Base-by-base conservation (phyloP, 1,140 invertebrate species). In the Scaptomyza pallida region DNA sequence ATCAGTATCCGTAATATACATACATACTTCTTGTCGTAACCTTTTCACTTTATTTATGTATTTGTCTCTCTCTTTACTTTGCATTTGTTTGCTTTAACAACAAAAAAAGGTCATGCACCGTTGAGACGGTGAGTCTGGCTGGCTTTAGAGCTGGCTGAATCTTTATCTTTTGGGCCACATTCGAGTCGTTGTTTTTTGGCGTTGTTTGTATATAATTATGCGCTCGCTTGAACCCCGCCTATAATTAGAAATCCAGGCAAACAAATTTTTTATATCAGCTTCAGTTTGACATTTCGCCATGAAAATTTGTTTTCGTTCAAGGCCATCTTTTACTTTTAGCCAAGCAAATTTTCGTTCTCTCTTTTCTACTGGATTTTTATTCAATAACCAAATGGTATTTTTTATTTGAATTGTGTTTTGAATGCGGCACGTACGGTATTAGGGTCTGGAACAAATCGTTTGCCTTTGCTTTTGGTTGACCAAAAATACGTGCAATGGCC, bases 171-270 rank as follows among this genome's bases (percentile, higher is more conserved):
- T 43, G 37, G 47, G 57, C 64, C 61, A 72, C 52, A 72, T 52
- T 78, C 13, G 37, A 45, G n/a, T 43, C n/a, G n/a, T 54, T 56
- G 21, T 33, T 47, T 17, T 57, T 51, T 35, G n/a, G n/a, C n/a
- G n/a, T n/a, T 85, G 77, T 86, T 74, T 80, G 69, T 80, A 80
- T 86, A 85, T 85, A 85, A 85, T 85, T 85, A 86, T 85, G 77
- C 73, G 71, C 64, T 60, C 57, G 72, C 80, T 63, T 75, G 75
- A 44, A 13, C 52, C 64, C 65, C 60, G 73, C 37, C 72, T 72
- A 86, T 74, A 80, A 86, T 86, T 85, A 83, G 75, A 83, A 75
- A 68, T 50, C 59, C 51, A 80, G 68, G 60, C 59, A 48, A 69
- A 72, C 71, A 56, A 69, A 63, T 60, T 15, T 63, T 67, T 77